These are phyloP conservation scores for Hesperia comma DNA, from an alignment of 2,888 invertebrate genomes.

Conservation along the genomic window DNA sequence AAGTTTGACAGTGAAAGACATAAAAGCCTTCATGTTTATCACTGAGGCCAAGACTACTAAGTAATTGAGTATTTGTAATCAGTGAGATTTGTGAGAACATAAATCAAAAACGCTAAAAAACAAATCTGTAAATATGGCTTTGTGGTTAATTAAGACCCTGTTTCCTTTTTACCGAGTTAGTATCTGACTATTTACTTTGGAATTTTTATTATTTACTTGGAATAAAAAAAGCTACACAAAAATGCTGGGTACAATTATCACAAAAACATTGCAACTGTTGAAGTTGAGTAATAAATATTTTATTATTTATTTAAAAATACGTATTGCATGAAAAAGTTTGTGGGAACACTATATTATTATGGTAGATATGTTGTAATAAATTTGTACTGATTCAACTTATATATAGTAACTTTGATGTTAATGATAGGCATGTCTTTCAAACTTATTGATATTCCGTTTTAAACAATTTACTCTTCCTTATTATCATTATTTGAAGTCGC, in stretches of 20 bases:
- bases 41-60: not conserved
- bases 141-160: slow-evolving; percentile 58
- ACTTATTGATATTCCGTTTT: slow-evolving; percentile 11
- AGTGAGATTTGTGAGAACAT: not conserved
- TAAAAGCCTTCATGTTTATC: not conserved
- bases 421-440: not conserved
- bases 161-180: slow-evolving; percentile 58
- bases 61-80: not conserved
- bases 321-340: too few relatives aligned
- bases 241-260: too few relatives aligned
- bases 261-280: too few relatives aligned
- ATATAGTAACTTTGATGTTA: not conserved
- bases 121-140: slow-evolving; percentile 54
- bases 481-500: slow-evolving; percentile 23
- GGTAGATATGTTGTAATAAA: not conserved
- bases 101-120: not conserved
- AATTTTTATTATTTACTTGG: too few relatives aligned
- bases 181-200: slow-evolving; percentile 39
- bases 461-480: not conserved
- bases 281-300: too few relatives aligned
- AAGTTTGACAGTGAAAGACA: slow-evolving; percentile 6
- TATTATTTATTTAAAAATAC: too few relatives aligned
- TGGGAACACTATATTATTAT: too few relatives aligned
- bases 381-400: not conserved
- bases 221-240: too few relatives aligned